Evolutionary conservation across 1,140 invertebrate species (phyloP), one percentile per base, ranked within the genome.

Genomic region (Pachyrhynchus sulphureomaculatus): DNA sequence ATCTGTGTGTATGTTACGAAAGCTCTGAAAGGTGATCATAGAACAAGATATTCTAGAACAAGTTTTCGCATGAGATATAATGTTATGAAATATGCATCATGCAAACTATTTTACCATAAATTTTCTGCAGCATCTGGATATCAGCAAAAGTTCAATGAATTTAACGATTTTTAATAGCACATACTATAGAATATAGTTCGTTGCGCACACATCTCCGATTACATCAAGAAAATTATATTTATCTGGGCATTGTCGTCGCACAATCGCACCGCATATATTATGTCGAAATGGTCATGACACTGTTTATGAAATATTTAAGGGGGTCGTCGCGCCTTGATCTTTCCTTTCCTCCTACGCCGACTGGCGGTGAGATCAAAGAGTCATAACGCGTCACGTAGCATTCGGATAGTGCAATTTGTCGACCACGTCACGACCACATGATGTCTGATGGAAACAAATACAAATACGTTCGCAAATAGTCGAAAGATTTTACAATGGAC

Each of bases 311-410:
- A 54, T 64, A 68, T 66, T 64, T 53, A 69, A 61, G 34, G 55
- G 65, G 54, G 62, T 64, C 61, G 56, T 54, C 47, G 45, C 56
- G 37, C 42, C 39, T 55, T 45, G 34, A 10, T 47, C 42, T 41
- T 39, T 36, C 56, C 42, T 41, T 39, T 36, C 56, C 65, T 58
- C 61, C 62, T 55, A 65, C 63, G 56, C 59, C 13, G 21, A 53
- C 13, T 15, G 48, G 32, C 67, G 68, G 68, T 60, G 15, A 67
- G 63, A 69, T 69, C 68, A 69, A 69, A 69, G 66, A 48, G 45
- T 62, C 68, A 66, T 61, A 64, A 68, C 63, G 57, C 34, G 24
- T 65, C 68, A 68, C 66, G 66, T 69, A 63, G 57, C 34, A 37
- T 9, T 20, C 51, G 26, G 51, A 53, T 17, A 4, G 23, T 4